Evolutionary conservation across 2,888 invertebrate genomes (phyloP).

Genomic region (Hemistola chrysoprasaria): DNA sequence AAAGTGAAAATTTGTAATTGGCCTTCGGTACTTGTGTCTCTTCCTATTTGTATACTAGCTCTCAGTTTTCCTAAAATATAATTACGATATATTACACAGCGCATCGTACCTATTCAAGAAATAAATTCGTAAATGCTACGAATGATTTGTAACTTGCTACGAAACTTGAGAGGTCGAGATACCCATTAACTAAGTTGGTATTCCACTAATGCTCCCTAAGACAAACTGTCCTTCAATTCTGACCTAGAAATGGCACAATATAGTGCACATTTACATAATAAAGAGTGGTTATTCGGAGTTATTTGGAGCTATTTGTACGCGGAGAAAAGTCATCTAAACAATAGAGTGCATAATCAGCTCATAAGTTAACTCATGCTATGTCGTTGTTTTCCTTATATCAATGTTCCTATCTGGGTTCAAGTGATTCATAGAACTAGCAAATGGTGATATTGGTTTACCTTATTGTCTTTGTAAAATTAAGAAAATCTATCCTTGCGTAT

Average conservation of each 20-base stretch:
- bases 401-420: constrained; percentile 16
- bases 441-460: constrained; percentile 12
- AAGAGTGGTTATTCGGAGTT: constrained; percentile 49
- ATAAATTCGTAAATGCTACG: too few relatives aligned
- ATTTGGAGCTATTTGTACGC: constrained; percentile 63
- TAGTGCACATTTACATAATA: constrained; percentile 59
- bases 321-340: constrained; percentile 52
- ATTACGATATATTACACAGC: too few relatives aligned
- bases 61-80: too few relatives aligned
- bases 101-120: too few relatives aligned
- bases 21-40: too few relatives aligned
- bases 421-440: constrained; percentile 13
- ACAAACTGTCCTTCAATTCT: constrained; percentile 29
- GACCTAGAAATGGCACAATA: constrained; percentile 43
- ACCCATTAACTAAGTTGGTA: constrained; percentile 17
- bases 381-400: constrained; percentile 42
- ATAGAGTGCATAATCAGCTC: constrained; percentile 62
- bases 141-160: background rate
- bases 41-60: too few relatives aligned
- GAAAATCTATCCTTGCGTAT: too few relatives aligned
- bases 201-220: constrained; percentile 13
- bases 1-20: too few relatives aligned
- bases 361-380: constrained; percentile 44
- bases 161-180: constrained; percentile 8
- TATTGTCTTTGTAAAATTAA: constrained; percentile 2